phyloP scores from a whole-genome alignment of 2,113 vertebrate species.

The Atrichornis clamosus region DNA sequence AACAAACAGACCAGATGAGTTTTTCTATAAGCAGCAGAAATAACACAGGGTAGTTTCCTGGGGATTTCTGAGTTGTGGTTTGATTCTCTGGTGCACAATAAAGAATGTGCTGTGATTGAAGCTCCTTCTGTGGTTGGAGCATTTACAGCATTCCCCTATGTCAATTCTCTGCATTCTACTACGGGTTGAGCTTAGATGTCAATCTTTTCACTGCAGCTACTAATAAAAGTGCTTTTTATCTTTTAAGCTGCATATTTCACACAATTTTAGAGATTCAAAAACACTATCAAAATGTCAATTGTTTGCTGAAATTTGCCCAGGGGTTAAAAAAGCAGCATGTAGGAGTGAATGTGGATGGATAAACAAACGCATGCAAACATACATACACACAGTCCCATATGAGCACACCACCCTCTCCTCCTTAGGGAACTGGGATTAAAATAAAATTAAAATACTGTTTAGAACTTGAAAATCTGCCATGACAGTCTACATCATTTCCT shows the following conservation, averaged over 20 bases:
- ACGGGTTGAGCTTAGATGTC: not conserved
- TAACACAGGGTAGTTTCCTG: slow-evolving; percentile 47
- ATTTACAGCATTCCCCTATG: not conserved
- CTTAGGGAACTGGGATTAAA: not conserved
- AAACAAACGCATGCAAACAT: not conserved
- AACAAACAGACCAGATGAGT: slow-evolving; percentile 22
- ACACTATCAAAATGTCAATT: not conserved
- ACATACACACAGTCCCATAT: not conserved
- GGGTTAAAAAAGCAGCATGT: not conserved
- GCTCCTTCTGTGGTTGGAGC: slow-evolving; percentile 6
- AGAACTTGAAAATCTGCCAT: not conserved
- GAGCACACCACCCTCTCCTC: not conserved
- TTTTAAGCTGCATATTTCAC: not conserved
- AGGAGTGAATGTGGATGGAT: not conserved
- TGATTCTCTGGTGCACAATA: slow-evolving; percentile 39
- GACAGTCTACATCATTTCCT: not conserved
- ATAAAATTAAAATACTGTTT: not conserved
- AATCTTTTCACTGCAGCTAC: not conserved
- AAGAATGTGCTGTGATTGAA: slow-evolving; percentile 18
- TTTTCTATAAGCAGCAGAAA: slow-evolving; percentile 38
- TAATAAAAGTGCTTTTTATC: not conserved
- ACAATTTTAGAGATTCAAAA: not conserved
- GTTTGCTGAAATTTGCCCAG: not conserved
- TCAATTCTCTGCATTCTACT: not conserved
- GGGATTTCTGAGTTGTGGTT: slow-evolving; percentile 58